Conservation (phyloP, 2,888 invertebrate genomes). For the Frankliniella fusca region DNA sequence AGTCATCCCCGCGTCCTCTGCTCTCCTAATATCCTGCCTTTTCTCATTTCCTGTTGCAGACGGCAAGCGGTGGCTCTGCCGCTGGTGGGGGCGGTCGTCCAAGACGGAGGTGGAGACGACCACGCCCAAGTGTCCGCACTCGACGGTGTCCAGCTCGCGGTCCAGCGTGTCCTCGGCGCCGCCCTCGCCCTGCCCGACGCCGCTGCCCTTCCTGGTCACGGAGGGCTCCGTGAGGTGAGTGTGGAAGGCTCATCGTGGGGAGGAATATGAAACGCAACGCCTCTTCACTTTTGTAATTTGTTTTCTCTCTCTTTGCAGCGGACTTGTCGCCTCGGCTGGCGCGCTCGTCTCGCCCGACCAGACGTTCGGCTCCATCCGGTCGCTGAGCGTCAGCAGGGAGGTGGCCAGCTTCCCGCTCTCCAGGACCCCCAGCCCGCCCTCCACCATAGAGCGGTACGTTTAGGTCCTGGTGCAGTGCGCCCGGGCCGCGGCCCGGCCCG, state of each 20-base stretch:
- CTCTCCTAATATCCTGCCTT: no score
- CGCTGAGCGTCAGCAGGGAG: slow-evolving; percentile 66
- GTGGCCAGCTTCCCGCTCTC: slow-evolving; percentile 74
- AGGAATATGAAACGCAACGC: neutral
- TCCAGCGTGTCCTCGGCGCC: slow-evolving; percentile 63
- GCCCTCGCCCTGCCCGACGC: slow-evolving; percentile 68
- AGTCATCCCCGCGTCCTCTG: no score
- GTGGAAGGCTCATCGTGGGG: slow-evolving; percentile 27
- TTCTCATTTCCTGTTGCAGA: slow-evolving; percentile 33
- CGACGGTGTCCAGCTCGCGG: slow-evolving; percentile 62
- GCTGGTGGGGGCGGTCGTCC: slow-evolving; percentile 30
- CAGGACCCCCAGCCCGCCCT: slow-evolving; percentile 66
- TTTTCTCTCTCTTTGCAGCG: slow-evolving; percentile 46
- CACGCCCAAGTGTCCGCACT: slow-evolving; percentile 68
- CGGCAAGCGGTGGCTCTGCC: slow-evolving; percentile 33
- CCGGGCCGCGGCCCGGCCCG: no score
- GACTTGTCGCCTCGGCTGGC: slow-evolving; percentile 62
- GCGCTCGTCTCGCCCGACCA: slow-evolving; percentile 68
- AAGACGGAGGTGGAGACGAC: slow-evolving; percentile 43
- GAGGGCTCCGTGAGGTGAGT: slow-evolving; percentile 67
- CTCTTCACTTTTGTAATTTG: neutral
- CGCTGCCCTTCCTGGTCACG: slow-evolving; percentile 68
- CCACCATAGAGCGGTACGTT: slow-evolving; percentile 30
- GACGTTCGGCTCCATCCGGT: slow-evolving; percentile 70
- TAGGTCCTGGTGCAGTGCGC: no score